A percentile compares a stretch with the other conserved stretches of the same genome.
These are phyloP conservation scores for Zootermopsis nevadensis DNA, from an alignment of 2,888 invertebrate genomes.

Conservation along the genomic window DNA sequence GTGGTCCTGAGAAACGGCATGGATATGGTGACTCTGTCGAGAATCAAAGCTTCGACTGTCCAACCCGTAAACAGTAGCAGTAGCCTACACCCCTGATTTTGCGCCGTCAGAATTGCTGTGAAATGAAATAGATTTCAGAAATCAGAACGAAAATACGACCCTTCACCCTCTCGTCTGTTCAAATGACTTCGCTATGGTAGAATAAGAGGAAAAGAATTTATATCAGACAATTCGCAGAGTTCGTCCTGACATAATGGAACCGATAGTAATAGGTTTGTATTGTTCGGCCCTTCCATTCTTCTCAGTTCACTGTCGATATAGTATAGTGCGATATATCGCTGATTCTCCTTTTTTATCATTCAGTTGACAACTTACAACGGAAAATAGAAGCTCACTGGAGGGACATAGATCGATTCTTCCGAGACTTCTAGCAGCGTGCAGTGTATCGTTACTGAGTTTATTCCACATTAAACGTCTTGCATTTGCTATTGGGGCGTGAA, in stretches of 20 bases:
- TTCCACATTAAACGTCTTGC: background rate
- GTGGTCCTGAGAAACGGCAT: too few species aligned
- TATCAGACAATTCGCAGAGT: background rate
- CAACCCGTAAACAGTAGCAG: background rate
- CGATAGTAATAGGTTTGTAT: conserved; percentile 15
- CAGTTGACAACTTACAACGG: conserved; percentile 1
- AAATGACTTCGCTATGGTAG: background rate
- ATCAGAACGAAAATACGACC: background rate
- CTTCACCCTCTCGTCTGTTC: background rate
- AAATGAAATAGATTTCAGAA: conserved; percentile 3
- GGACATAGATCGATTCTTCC: background rate
- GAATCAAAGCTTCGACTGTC: background rate
- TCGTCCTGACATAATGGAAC: conserved; percentile 9
- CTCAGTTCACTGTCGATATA: background rate
- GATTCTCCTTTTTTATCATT: background rate
- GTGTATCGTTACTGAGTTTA: background rate
- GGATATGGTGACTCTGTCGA: background rate
- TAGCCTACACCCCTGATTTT: background rate
- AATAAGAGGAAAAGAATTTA: conserved; percentile 6
- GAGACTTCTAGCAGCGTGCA: background rate
- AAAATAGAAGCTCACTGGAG: background rate
- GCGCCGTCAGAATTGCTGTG: background rate
- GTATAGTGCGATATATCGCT: background rate
- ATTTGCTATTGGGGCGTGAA: too few species aligned
- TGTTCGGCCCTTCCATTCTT: conserved; percentile 2